phyloP scores from a whole-genome alignment of 2,113 vertebrate genomes.

The Dinomys branickii region DNA sequence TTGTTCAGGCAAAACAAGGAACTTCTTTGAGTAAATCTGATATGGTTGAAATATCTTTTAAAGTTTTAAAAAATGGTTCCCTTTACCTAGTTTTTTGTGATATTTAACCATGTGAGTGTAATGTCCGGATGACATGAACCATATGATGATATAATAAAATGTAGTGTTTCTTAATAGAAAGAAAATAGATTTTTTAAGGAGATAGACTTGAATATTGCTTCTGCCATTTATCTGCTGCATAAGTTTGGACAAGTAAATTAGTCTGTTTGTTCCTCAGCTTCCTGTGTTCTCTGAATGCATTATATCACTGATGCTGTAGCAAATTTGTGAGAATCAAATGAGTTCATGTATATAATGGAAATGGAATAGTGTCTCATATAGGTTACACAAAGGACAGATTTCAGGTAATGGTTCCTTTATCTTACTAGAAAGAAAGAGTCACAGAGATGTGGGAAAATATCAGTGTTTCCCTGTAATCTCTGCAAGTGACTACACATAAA shows the following conservation, averaged over 20 bases:
- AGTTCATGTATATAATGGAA: background rate
- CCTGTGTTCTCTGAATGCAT: background rate
- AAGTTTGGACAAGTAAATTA: background rate
- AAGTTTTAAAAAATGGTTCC: background rate
- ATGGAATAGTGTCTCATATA: background rate
- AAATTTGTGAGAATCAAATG: background rate
- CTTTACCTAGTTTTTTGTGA: background rate
- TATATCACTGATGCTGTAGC: background rate
- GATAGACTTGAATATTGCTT: background rate
- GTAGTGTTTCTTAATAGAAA: background rate
- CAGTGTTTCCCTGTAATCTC: background rate
- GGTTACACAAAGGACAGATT: background rate
- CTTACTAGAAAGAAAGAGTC: background rate
- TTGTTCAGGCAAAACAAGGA: slow-evolving; percentile 15
- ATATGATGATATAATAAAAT: background rate
- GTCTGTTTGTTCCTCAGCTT: background rate
- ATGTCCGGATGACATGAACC: background rate
- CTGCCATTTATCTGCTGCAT: background rate
- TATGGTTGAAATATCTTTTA: background rate
- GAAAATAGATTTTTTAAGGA: background rate
- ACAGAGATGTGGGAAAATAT: background rate
- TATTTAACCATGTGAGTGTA: background rate
- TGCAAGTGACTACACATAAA: background rate
- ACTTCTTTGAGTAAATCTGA: background rate
- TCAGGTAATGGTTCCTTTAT: background rate